Conservation (phyloP, 2,113 vertebrate species). For the Gobius niger region DNA sequence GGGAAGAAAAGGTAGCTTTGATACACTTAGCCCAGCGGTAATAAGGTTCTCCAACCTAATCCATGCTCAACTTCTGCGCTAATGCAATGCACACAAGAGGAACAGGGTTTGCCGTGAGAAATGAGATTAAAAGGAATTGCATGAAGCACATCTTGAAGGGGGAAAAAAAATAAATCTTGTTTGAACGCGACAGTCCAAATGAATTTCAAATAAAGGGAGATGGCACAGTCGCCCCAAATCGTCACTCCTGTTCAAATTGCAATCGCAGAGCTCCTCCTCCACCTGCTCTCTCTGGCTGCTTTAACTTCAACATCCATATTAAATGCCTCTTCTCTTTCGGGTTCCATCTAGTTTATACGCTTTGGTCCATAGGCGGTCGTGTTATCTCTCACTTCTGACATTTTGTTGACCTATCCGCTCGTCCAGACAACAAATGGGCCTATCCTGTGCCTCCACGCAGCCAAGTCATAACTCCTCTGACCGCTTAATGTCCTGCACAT, state of each 20-base stretch:
- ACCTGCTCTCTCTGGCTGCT: background rate
- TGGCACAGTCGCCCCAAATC: background rate
- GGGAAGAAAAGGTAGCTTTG: conserved; percentile 15
- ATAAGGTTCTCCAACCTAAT: conserved; percentile 9
- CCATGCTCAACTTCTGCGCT: conserved; percentile 5
- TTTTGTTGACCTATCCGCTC: conserved; percentile 6
- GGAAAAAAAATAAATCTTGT: background rate
- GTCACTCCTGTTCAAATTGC: background rate
- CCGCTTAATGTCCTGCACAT: conserved; percentile 1
- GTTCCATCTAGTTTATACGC: background rate
- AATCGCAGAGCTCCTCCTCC: background rate
- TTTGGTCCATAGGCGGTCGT: background rate
- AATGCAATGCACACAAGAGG: conserved; percentile 10
- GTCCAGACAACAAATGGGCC: conserved; percentile 8
- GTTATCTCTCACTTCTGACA: conserved; percentile 3
- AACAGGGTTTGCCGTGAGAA: conserved; percentile 4
- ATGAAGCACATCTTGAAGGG: background rate
- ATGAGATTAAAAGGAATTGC: conserved; percentile 3
- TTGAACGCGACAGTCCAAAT: background rate
- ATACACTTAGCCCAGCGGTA: conserved; percentile 7
- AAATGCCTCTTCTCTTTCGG: background rate
- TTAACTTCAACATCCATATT: background rate
- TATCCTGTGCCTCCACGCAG: conserved; percentile 4
- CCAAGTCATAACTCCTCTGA: background rate
- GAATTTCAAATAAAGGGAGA: background rate